phyloP scores from a whole-genome alignment of 2,113 vertebrate genomes.

The Ceyx cyanopectus region DNA sequence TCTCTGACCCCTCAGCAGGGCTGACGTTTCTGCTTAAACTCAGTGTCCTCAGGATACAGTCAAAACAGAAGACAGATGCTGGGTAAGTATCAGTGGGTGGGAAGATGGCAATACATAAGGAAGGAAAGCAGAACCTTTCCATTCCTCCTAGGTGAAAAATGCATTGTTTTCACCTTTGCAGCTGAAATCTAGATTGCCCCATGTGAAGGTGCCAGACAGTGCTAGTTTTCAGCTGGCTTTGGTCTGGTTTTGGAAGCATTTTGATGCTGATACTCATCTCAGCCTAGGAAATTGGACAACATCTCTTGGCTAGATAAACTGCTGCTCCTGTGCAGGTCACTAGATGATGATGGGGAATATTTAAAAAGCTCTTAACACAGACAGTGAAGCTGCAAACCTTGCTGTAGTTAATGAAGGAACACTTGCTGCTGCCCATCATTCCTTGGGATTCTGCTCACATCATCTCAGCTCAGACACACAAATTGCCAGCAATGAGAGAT shows the following conservation, averaged over 20 bases:
- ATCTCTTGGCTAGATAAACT: background rate
- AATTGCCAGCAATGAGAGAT: conserved; percentile 19
- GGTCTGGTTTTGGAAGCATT: background rate
- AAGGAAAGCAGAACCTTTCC: background rate
- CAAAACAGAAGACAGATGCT: background rate
- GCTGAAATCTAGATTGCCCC: background rate
- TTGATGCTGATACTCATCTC: background rate
- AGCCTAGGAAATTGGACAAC: background rate
- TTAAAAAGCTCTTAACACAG: background rate
- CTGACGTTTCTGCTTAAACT: background rate
- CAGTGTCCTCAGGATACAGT: background rate
- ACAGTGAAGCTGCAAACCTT: background rate
- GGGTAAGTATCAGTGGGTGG: background rate
- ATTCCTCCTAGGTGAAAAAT: background rate
- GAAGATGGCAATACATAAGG: fast-evolving
- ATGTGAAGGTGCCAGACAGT: background rate
- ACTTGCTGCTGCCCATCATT: background rate
- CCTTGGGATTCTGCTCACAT: conserved; percentile 27
- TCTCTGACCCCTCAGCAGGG: background rate
- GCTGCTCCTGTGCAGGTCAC: conserved; percentile 33
- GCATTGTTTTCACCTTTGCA: background rate
- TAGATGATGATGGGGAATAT: conserved; percentile 17
- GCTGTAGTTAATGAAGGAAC: background rate
- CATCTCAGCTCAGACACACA: conserved; percentile 9
- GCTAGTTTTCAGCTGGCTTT: background rate